phyloP scores from a whole-genome alignment of 2,113 vertebrate species.

The Oncorhynchus tshawytscha region DNA sequence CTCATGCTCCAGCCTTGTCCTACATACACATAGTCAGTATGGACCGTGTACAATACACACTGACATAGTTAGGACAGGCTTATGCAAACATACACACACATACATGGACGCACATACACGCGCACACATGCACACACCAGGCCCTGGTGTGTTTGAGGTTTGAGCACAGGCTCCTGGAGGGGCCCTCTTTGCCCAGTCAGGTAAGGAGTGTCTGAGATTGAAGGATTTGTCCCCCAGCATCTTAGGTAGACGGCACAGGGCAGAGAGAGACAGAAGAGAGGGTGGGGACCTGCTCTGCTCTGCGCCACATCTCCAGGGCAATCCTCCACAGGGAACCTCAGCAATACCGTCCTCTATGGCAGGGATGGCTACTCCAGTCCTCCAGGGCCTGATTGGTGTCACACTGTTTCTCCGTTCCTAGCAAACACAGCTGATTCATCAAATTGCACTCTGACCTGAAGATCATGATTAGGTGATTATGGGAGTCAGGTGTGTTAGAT shows the following conservation, averaged over 20 bases:
- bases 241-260: background rate
- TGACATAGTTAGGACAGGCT: background rate
- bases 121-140: background rate
- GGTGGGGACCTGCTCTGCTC: background rate
- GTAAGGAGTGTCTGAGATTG: background rate
- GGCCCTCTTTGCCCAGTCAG: background rate
- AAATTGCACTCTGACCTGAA: too few relatives aligned
- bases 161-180: background rate
- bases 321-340: background rate
- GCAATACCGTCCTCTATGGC: background rate
- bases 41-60: background rate
- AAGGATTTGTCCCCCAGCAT: background rate
- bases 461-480: too few relatives aligned
- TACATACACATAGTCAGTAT: constrained; percentile 1
- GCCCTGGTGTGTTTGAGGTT: background rate
- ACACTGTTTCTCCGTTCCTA: too few relatives aligned
- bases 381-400: too few relatives aligned
- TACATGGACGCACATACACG: background rate
- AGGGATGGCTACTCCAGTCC: background rate
- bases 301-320: background rate
- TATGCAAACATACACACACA: background rate
- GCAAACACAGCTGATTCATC: too few relatives aligned
- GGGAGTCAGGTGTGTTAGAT: background rate
- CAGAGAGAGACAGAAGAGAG: background rate
- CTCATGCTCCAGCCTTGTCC: constrained; percentile 35